Base-by-base conservation (phyloP, 2,797 vertebrate genomes). In the Nannoperca obscura region DNA sequence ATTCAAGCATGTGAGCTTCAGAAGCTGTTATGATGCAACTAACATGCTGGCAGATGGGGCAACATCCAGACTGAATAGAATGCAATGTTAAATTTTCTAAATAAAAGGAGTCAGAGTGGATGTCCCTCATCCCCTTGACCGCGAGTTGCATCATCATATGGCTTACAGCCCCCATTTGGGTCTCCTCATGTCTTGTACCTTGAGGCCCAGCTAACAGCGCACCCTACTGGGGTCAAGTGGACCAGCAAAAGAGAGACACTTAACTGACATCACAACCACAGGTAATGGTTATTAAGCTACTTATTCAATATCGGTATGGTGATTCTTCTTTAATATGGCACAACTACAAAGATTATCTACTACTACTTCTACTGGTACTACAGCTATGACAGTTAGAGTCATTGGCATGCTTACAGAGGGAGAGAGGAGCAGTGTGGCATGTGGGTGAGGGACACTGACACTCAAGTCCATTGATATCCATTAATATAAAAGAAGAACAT, bases 381-480 rank as follows among this genome's bases (percentile, higher is more conserved):
- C 83, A 74, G 88, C 91, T 93, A 93, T 67, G 83, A 94, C 90
- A 95, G 86, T 86, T 81, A 94, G 82, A 93, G 89, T 90, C 81
- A 62, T 86, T 42, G 53, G 91, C 95, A 96, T 95, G 95, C 95
- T 94, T 90, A 88, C 73, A 92, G 94, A 95, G 93, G 94, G 91
- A 93, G 93, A 95, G 92, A 95, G 95, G 94, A 93, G 94, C 92
- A 94, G 94, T 94, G 95, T 95, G 94, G 94, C 93, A 95, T 96
- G 95, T 96, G 94, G 94, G 95, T 96, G 93, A 93, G 94, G 94
- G 94, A 96, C 95, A 93, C 89, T 90, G 93, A 95, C 94, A 96
- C 87, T 95, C 86, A 95, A 94, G 89, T 95, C 95, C 95, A 96
- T 93, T 95, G 86, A 96, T 95, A 96, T 93, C 95, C 95, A 96